Evolutionary conservation across 2,113 vertebrate genomes (phyloP).

Genomic region (Rhodinocichla rosea): DNA sequence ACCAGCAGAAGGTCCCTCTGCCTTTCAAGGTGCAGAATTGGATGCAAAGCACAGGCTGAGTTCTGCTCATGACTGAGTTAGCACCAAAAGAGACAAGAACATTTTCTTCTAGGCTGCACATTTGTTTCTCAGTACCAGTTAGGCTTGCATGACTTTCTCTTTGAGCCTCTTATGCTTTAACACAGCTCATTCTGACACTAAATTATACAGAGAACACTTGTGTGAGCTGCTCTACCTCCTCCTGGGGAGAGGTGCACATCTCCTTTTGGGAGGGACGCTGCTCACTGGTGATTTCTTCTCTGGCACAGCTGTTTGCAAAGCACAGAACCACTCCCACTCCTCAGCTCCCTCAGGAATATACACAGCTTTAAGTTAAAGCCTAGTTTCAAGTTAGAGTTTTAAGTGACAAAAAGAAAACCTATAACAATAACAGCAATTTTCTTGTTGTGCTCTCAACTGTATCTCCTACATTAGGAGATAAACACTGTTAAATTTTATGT

Average conservation of each 20-base stretch:
- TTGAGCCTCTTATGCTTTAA: not conserved
- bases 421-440: not conserved
- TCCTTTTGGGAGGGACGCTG: not conserved
- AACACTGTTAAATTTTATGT: not conserved
- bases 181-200: not conserved
- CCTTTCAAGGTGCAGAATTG: not conserved
- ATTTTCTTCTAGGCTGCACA: not conserved
- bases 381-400: not conserved
- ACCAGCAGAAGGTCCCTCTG: not conserved
- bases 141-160: not conserved
- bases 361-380: not conserved
- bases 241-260: not conserved
- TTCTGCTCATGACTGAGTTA: not conserved
- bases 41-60: not conserved
- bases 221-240: not conserved
- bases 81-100: not conserved
- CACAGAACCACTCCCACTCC: not conserved
- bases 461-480: not conserved
- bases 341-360: not conserved
- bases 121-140: not conserved
- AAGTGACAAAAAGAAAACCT: not conserved
- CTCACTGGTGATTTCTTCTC: not conserved
- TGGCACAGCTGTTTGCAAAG: not conserved
- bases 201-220: not conserved
- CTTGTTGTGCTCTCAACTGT: not conserved